These are phyloP conservation scores for Eupithecia centaureata DNA, from an alignment of 2,888 invertebrate species.

Conservation along the genomic window DNA sequence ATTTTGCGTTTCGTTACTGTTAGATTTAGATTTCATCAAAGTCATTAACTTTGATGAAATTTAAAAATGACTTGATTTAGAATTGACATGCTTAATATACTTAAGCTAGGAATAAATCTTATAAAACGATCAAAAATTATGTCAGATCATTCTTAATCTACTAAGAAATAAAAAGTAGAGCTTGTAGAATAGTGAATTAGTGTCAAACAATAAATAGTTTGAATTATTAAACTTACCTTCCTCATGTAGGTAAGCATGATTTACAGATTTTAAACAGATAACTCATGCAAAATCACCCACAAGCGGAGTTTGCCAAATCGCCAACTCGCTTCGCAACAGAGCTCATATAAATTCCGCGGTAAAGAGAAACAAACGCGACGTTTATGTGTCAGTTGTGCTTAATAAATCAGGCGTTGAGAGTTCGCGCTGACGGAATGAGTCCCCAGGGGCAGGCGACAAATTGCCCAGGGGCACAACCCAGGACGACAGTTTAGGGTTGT, in stretches of 20 bases:
- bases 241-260: not conserved
- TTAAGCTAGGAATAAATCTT: too few species aligned
- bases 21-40: too few species aligned
- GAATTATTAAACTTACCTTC: not conserved
- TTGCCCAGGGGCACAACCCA: constrained; percentile 28
- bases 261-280: not conserved
- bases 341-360: constrained; percentile 64
- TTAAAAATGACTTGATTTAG: too few species aligned
- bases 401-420: constrained; percentile 72
- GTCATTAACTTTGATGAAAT: too few species aligned
- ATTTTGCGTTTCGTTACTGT: too few species aligned
- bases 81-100: too few species aligned
- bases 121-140: too few species aligned
- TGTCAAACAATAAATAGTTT: not conserved
- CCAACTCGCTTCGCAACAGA: constrained; percentile 43
- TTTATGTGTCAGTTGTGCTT: constrained; percentile 78
- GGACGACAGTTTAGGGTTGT: constrained; percentile 32
- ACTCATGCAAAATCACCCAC: constrained; percentile 6
- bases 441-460: constrained; percentile 36
- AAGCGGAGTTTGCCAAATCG: constrained; percentile 20
- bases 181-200: not conserved
- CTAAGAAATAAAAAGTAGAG: not conserved
- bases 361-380: constrained; percentile 81
- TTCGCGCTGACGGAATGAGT: constrained; percentile 30
- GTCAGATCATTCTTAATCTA: too few species aligned